Conservation (phyloP, 2,113 vertebrate species). For the Ophthalmolycus amberensis region DNA sequence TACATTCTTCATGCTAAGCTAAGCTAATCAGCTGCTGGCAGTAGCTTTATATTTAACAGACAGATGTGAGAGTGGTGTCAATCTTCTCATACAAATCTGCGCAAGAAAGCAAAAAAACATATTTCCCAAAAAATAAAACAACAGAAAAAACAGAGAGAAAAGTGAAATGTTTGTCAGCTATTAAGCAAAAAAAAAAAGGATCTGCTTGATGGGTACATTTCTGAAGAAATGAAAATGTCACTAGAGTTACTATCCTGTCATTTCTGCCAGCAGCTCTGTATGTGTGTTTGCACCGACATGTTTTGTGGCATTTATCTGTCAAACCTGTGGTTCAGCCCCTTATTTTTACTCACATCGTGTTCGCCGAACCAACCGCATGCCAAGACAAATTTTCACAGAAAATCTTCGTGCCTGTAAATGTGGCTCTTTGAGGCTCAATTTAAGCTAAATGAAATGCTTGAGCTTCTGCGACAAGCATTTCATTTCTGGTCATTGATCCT, state of each 20-base stretch:
- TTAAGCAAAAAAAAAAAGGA: neutral
- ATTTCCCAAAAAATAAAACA: neutral
- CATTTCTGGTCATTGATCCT: neutral
- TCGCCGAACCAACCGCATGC: neutral
- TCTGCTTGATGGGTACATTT: neutral
- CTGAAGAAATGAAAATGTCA: neutral
- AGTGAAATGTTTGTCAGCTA: neutral
- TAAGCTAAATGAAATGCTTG: slow-evolving; percentile 1
- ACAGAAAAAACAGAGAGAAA: neutral
- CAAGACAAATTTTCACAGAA: slow-evolving; percentile 7
- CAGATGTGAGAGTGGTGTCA: neutral
- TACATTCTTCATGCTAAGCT: too few relatives aligned
- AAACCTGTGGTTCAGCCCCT: neutral
- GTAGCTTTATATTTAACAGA: too few relatives aligned
- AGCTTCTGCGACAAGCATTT: slow-evolving; percentile 2
- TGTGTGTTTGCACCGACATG: neutral
- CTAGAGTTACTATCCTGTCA: neutral
- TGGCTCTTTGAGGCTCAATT: slow-evolving; percentile 8
- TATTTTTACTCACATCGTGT: neutral
- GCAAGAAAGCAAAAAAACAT: neutral
- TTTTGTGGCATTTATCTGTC: neutral
- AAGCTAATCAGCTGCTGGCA: too few relatives aligned
- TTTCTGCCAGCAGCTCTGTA: neutral
- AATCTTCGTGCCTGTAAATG: neutral
- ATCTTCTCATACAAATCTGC: neutral